These are phyloP conservation scores for Drosophila bipectinata DNA, from an alignment of 1,140 invertebrate species.

Conservation along the genomic window DNA sequence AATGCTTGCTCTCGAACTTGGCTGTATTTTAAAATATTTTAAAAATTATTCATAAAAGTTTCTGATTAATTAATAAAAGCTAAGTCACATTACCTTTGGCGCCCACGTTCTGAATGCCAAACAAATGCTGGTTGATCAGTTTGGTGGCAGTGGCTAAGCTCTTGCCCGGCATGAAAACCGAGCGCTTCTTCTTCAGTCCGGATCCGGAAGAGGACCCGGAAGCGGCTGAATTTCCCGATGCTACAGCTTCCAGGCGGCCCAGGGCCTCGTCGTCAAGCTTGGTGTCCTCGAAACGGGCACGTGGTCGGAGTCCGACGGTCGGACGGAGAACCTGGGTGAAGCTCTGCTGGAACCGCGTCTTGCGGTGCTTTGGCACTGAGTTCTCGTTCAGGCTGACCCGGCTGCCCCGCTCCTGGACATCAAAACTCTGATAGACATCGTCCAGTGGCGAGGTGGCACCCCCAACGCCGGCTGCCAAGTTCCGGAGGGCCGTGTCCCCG, in stretches of 20 bases:
- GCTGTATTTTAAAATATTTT: slow-evolving; percentile 36
- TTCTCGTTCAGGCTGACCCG: slow-evolving; percentile 88
- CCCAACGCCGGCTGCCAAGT: slow-evolving; percentile 78
- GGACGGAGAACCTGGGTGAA: slow-evolving; percentile 64
- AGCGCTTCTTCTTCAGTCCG: slow-evolving; percentile 84
- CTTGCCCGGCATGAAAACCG: slow-evolving; percentile 87
- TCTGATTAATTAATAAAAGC: slow-evolving; percentile 17
- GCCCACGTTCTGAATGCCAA: slow-evolving; percentile 86
- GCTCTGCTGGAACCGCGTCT: slow-evolving; percentile 92
- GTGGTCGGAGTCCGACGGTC: slow-evolving; percentile 35
- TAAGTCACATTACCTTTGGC: slow-evolving; percentile 82
- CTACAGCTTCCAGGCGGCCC: slow-evolving; percentile 50
- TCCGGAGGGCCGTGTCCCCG: slow-evolving; percentile 88
- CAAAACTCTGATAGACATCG: slow-evolving; percentile 85
- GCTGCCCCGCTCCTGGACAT: slow-evolving; percentile 85
- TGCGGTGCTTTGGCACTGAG: slow-evolving; percentile 91
- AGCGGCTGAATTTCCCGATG: slow-evolving; percentile 15
- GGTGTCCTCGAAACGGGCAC: slow-evolving; percentile 81
- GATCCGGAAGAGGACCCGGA: slow-evolving; percentile 29
- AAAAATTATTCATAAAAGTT: background rate
- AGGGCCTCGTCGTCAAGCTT: slow-evolving; percentile 85
- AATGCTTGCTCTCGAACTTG: slow-evolving; percentile 87
- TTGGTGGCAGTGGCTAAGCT: slow-evolving; percentile 89
- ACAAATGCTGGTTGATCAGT: slow-evolving; percentile 90
- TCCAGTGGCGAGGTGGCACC: slow-evolving; percentile 84